phyloP scores from a whole-genome alignment of 2,888 invertebrate species.

The Drosophila flavopinicola region DNA sequence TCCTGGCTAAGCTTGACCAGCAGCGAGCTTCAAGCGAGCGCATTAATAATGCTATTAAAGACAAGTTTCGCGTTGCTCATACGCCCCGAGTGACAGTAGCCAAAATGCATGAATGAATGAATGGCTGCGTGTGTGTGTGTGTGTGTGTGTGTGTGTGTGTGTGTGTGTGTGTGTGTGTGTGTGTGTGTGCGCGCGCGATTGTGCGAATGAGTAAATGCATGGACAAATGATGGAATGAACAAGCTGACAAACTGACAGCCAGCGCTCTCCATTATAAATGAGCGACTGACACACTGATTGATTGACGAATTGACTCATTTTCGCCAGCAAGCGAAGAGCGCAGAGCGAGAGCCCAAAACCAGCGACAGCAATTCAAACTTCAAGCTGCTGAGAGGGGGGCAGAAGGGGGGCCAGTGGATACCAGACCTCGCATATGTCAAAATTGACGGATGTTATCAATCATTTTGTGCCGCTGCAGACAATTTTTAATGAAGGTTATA shows the following conservation, averaged over 20 bases:
- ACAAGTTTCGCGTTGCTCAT: slow-evolving; percentile 59
- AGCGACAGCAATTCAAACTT: slow-evolving; percentile 10
- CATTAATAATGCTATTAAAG: slow-evolving; percentile 72
- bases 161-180: too few relatives aligned
- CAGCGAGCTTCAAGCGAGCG: slow-evolving; percentile 31
- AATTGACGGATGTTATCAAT: slow-evolving; percentile 81
- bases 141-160: too few relatives aligned
- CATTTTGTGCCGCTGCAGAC: slow-evolving; percentile 78
- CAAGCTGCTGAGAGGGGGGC: slow-evolving; percentile 3
- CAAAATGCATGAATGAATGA: slow-evolving; percentile 16
- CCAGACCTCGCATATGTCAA: slow-evolving; percentile 73
- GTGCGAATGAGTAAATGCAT: slow-evolving; percentile 30
- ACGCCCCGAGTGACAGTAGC: slow-evolving; percentile 68
- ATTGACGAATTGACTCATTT: slow-evolving; percentile 79
- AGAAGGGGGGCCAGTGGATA: slow-evolving; percentile 3
- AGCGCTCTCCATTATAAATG: slow-evolving; percentile 61
- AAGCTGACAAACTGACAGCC: slow-evolving; percentile 40
- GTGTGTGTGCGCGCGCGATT: too few relatives aligned
- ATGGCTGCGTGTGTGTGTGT: slow-evolving; percentile 1
- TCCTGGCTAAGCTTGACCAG: slow-evolving; percentile 27
- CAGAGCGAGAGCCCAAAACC: slow-evolving; percentile 5
- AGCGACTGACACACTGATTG: slow-evolving; percentile 78
- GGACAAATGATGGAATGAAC: slow-evolving; percentile 47
- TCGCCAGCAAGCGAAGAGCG: slow-evolving; percentile 22
- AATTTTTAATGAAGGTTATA: slow-evolving; percentile 79